Evolutionary conservation across 2,797 vertebrate genomes (phyloP).

Genomic region (Catamblyrhynchus diadema): DNA sequence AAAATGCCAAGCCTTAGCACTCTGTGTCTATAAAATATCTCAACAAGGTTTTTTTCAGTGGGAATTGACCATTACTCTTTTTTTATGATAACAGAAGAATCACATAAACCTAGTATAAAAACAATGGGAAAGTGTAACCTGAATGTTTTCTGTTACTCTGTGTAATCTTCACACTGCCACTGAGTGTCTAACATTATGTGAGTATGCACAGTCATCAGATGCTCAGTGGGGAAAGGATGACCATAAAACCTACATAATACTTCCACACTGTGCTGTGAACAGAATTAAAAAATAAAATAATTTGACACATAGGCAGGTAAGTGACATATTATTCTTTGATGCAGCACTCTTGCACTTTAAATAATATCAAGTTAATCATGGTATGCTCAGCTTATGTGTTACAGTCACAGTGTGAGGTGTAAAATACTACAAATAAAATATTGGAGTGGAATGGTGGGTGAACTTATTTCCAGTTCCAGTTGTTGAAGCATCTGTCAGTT

Average conservation of each 20-base stretch:
- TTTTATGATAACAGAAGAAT: not conserved
- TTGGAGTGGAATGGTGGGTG: not conserved
- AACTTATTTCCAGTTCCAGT: not conserved
- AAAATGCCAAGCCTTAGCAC: not conserved
- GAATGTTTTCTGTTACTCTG: not conserved
- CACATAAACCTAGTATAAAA: not conserved
- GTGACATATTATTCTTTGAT: not conserved
- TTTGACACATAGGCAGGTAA: not conserved
- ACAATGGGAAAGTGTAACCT: not conserved
- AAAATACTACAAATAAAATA: not conserved
- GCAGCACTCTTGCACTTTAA: not conserved
- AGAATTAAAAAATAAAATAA: not conserved
- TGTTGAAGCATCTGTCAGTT: not conserved
- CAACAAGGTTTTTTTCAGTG: not conserved
- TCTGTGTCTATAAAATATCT: not conserved
- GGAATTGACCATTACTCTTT: not conserved
- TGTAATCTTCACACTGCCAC: not conserved
- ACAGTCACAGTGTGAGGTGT: not conserved
- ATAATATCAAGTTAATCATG: not conserved
- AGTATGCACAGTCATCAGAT: not conserved
- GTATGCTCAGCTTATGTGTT: not conserved
- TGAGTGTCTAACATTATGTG: not conserved
- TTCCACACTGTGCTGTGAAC: not conserved
- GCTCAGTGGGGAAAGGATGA: not conserved
- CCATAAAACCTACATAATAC: not conserved